Percentiles rank a stretch among this genome's conserved stretches.
These are phyloP conservation scores for Lasius platythorax DNA, from an alignment of 2,888 invertebrate genomes.

Conservation along the genomic window DNA sequence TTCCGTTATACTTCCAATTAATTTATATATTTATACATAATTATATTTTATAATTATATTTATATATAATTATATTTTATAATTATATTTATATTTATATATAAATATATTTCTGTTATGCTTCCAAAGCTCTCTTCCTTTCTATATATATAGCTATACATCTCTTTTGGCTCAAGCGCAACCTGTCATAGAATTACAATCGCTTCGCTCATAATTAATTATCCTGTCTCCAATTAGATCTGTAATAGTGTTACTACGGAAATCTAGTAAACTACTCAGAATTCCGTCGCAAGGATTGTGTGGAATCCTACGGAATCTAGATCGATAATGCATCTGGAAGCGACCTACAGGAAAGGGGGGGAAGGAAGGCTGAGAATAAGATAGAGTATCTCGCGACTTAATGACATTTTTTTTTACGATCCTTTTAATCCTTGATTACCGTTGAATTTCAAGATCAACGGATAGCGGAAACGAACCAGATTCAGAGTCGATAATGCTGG, in stretches of 20 bases:
- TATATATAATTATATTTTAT: too few relatives aligned
- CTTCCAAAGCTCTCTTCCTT: not conserved
- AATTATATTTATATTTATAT: too few relatives aligned
- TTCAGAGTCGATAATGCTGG: conserved; percentile 45
- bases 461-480: conserved; percentile 54
- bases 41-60: too few relatives aligned
- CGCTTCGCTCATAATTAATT: conserved; percentile 39
- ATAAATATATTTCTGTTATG: too few relatives aligned
- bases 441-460: conserved; percentile 63
- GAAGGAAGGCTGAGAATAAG: not conserved
- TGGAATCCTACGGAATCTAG: conserved; percentile 39
- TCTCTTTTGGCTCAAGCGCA: not conserved
- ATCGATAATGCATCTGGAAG: conserved; percentile 41
- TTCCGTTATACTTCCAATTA: not conserved
- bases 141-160: not conserved
- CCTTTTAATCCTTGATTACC: conserved; percentile 15
- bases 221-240: conserved; percentile 24
- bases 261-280: conserved; percentile 34
- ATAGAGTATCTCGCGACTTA: conserved; percentile 3
- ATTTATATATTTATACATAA: too few relatives aligned
- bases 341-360: not conserved
- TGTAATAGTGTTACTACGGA: conserved; percentile 1
- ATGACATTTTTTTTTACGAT: conserved; percentile 7
- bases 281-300: conserved; percentile 42
- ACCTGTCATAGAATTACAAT: conserved; percentile 16